Evolutionary conservation across 2,797 vertebrate genomes (phyloP).

Genomic region (Otolemur crassicaudatus): DNA sequence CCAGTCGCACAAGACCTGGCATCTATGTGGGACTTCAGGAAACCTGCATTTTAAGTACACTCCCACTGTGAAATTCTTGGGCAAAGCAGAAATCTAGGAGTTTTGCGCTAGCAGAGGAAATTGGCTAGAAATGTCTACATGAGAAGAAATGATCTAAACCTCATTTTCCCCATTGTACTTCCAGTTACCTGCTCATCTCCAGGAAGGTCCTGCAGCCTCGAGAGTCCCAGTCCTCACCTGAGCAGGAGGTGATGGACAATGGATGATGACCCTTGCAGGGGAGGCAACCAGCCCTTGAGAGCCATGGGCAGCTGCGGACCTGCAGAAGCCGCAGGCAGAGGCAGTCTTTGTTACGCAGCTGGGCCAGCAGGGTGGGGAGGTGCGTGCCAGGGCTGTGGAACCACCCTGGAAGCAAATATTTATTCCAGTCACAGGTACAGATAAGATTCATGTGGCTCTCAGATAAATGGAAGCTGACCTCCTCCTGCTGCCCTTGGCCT

Average conservation of each 20-base stretch:
- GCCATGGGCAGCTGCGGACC: background rate
- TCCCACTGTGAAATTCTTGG: no score
- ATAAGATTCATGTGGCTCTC: conserved; percentile 89
- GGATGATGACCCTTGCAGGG: background rate
- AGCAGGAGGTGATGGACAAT: no score
- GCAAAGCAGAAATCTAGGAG: background rate
- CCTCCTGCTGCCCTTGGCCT: conserved; percentile 76
- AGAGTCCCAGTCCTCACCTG: background rate
- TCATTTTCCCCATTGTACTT: background rate
- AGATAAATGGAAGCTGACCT: conserved; percentile 87
- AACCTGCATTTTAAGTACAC: no score
- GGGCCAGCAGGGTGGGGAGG: conserved; percentile 77
- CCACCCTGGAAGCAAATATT: conserved; percentile 90
- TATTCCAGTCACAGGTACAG: conserved; percentile 90
- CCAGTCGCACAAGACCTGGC: no score
- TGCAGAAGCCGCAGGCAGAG: no score
- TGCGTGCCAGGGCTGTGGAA: conserved; percentile 88
- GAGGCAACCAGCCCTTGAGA: background rate
- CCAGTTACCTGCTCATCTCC: no score
- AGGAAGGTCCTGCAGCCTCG: background rate
- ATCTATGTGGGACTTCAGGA: background rate
- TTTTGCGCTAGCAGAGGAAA: background rate
- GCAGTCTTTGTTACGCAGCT: background rate
- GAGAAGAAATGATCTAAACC: background rate
- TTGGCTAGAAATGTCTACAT: accelerated